Base-by-base conservation (phyloP, 1,140 invertebrate species). In the Camponotus floridanus region DNA sequence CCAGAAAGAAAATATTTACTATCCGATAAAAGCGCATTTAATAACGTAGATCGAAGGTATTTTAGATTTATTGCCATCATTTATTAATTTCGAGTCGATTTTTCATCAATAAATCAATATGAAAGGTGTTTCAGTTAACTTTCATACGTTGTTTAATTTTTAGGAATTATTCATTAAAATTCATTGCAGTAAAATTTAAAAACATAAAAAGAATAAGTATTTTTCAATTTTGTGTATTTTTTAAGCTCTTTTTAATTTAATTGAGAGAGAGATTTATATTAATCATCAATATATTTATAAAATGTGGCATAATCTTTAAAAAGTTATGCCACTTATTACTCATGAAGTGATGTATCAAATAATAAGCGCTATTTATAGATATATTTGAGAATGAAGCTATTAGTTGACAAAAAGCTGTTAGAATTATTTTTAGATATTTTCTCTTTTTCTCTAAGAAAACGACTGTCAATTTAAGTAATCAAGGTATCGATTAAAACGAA, bases 21-120 rank as follows among this genome's bases (percentile, higher is more conserved):
- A n/a, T 9, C 15, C 31, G 15, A 64, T 39, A 6, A 9, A 48
- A 21, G 2, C 18, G 8, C 11, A 7, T 62, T 26, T 39, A 42
- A 45, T 62, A n/a, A 33, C 33, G 18, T 18, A 42, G n/a, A 59
- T 76, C 11, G 8, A 36, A 65, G 33, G 15, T 39, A 11, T 39
- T 13, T 26, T 21, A n/a, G 45, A 36, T 73, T 42, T 31, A 18
- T 61, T 36, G 18, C 39, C 36, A n/a, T 36, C 36, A 18, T 76
- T 64, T 31, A 64, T 80, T 36, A 68, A 57, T 70, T 36, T 45
- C n/a, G 2, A 42, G 13, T 68, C n/a, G 15, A 62, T 76, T 62
- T 15, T 36, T 15, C 1, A 26, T 15, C 15, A 26, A 26, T 11
- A n/a, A 26, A 61, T 15, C 15, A 26, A 33, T 55, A 70, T 26